Conservation (phyloP, 2,888 invertebrate species). For the Hypomecis punctinalis region DNA sequence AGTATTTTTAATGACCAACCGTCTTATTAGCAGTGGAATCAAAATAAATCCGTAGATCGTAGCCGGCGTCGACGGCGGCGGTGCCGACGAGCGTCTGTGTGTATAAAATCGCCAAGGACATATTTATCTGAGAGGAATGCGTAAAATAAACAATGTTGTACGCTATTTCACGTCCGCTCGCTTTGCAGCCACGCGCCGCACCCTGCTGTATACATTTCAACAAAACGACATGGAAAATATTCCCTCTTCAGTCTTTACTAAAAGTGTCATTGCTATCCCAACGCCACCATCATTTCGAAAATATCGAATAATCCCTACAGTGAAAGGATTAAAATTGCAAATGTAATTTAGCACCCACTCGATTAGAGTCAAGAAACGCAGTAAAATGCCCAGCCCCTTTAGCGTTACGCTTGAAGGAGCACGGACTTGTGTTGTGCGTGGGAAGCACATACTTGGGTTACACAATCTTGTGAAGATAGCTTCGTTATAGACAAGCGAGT, state of each 20-base stretch:
- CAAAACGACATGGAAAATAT: constrained; percentile 37
- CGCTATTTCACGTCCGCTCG: constrained; percentile 64
- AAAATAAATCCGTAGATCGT: constrained; percentile 61
- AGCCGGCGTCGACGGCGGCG: constrained; percentile 49
- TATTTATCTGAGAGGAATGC: constrained; percentile 81
- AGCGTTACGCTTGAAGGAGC: constrained; percentile 75
- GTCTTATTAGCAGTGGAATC: constrained; percentile 58
- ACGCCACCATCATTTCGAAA: constrained; percentile 32
- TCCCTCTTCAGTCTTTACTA: constrained; percentile 15
- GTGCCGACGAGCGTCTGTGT: constrained; percentile 60
- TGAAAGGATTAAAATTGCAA: constrained; percentile 49
- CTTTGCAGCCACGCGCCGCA: constrained; percentile 62
- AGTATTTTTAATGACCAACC: constrained; percentile 45
- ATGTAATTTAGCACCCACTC: constrained; percentile 62
- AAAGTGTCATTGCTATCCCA: constrained; percentile 26
- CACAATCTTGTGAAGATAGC: constrained; percentile 77
- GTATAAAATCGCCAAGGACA: constrained; percentile 81
- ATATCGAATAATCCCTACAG: constrained; percentile 43
- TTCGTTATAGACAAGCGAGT: constrained; percentile 57
- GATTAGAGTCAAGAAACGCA: constrained; percentile 69
- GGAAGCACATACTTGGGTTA: constrained; percentile 82
- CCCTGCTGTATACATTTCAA: constrained; percentile 56
- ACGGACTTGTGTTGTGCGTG: constrained; percentile 73
- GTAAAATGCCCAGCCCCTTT: constrained; percentile 79
- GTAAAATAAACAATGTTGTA: constrained; percentile 79